Conservation (phyloP, 1,140 invertebrate species). For the Drusus annulatus region DNA sequence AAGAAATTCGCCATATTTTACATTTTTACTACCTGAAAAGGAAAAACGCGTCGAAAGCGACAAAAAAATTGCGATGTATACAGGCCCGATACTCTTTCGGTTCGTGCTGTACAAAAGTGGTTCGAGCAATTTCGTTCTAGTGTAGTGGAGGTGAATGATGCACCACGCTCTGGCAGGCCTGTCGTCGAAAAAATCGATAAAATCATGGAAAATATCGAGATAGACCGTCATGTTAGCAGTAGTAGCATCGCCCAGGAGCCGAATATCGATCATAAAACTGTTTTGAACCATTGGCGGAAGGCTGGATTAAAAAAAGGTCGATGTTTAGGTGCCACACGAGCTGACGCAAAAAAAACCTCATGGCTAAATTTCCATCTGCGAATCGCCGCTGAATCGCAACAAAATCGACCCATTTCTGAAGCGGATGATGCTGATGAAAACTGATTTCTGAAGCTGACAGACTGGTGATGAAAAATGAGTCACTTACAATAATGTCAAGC, state of each 20-base stretch:
- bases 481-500: too few species aligned
- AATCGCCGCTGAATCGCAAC: slow-evolving; percentile 21
- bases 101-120: slow-evolving; percentile 12
- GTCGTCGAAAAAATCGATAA: slow-evolving; percentile 22
- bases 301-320: slow-evolving; percentile 21
- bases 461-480: too few species aligned
- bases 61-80: slow-evolving; percentile 10
- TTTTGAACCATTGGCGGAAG: slow-evolving; percentile 22
- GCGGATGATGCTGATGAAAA: too few species aligned
- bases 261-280: slow-evolving; percentile 17
- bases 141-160: slow-evolving; percentile 25
- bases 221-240: slow-evolving; percentile 26
- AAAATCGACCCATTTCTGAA: slow-evolving; percentile 34
- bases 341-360: not conserved
- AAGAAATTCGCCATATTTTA: slow-evolving; percentile 23
- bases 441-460: too few species aligned
- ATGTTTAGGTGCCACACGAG: slow-evolving; percentile 22
- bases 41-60: slow-evolving; percentile 27
- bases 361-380: too few species aligned
- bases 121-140: slow-evolving; percentile 14
- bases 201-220: slow-evolving; percentile 22
- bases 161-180: slow-evolving; percentile 21
- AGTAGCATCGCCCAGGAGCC: slow-evolving; percentile 7
- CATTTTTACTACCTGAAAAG: slow-evolving; percentile 16
- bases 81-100: slow-evolving; percentile 14